phyloP scores from a whole-genome alignment of 2,113 vertebrate species.

The Heterotilapia buettikoferi region DNA sequence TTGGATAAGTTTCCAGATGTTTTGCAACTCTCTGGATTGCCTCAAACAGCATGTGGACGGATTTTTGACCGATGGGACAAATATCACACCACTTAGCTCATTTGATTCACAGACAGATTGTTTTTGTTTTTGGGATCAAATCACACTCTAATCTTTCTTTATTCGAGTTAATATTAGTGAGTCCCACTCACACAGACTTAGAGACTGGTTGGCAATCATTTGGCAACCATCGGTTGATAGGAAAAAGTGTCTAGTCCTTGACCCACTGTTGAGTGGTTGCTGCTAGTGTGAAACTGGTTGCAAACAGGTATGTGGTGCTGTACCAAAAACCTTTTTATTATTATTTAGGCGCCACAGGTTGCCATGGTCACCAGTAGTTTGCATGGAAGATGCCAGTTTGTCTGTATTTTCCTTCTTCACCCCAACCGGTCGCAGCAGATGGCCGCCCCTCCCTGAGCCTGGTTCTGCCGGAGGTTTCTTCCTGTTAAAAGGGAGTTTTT shows the following conservation, averaged over 20 bases:
- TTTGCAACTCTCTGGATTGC: neutral
- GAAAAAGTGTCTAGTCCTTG: neutral
- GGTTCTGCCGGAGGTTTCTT: too few species aligned
- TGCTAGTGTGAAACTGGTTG: neutral
- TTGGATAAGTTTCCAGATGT: neutral
- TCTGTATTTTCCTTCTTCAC: too few species aligned
- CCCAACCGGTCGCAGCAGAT: too few species aligned
- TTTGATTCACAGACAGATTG: neutral
- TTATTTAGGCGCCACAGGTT: accelerated
- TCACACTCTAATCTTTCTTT: neutral
- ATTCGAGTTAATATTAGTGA: neutral
- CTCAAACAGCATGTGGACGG: accelerated
- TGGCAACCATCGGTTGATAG: neutral
- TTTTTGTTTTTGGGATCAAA: neutral
- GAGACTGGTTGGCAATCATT: neutral
- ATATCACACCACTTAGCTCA: accelerated
- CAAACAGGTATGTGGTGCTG: accelerated
- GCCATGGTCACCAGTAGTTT: neutral
- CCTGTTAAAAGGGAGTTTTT: too few species aligned
- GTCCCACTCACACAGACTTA: neutral
- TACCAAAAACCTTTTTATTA: neutral
- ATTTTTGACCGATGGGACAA: neutral
- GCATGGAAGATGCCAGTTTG: neutral
- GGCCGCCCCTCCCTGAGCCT: too few species aligned
- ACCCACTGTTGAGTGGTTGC: neutral